Percentiles rank a stretch among this genome's conserved stretches.
Evolutionary conservation across 2,888 invertebrate genomes (phyloP).

Genomic region (Labia minor): DNA sequence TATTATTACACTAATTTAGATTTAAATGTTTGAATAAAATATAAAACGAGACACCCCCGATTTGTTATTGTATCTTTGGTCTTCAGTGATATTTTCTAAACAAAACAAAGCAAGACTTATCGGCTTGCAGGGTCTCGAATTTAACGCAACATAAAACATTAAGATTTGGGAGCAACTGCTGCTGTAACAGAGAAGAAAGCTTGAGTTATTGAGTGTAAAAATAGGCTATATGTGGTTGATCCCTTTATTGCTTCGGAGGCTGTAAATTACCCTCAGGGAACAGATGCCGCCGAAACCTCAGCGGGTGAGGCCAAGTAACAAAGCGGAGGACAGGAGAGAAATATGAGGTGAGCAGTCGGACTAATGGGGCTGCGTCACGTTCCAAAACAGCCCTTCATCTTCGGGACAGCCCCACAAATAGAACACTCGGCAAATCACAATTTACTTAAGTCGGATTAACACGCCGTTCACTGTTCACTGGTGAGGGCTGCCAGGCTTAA

Average conservation of each 20-base stretch:
- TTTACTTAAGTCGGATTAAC: no score
- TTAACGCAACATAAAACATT: constrained; percentile 27
- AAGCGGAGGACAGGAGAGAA: constrained; percentile 21
- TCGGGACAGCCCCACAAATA: no score
- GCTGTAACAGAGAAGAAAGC: constrained; percentile 16
- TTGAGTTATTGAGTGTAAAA: constrained; percentile 27
- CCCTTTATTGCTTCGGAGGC: constrained; percentile 26
- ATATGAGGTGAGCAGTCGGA: constrained; percentile 21
- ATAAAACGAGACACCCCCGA: no score
- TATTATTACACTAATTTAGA: no score
- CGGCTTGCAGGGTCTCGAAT: constrained; percentile 23
- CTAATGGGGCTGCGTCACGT: constrained; percentile 24
- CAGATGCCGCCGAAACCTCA: constrained; percentile 26
- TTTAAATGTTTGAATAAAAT: no score
- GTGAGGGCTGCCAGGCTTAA: no score
- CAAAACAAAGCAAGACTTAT: constrained; percentile 18
- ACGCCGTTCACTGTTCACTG: no score
- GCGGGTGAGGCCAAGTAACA: constrained; percentile 19
- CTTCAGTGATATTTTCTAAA: background rate
- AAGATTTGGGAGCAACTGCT: constrained; percentile 23
- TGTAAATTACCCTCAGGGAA: constrained; percentile 26
- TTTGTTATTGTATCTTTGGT: no score
- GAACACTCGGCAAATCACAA: no score
- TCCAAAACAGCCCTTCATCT: background rate
- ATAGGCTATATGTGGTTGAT: constrained; percentile 27